Evolutionary conservation across 37 sponge, comb jelly and placozoan genomes (phyloP).

Genomic region (Chondrosia reniformis): DNA sequence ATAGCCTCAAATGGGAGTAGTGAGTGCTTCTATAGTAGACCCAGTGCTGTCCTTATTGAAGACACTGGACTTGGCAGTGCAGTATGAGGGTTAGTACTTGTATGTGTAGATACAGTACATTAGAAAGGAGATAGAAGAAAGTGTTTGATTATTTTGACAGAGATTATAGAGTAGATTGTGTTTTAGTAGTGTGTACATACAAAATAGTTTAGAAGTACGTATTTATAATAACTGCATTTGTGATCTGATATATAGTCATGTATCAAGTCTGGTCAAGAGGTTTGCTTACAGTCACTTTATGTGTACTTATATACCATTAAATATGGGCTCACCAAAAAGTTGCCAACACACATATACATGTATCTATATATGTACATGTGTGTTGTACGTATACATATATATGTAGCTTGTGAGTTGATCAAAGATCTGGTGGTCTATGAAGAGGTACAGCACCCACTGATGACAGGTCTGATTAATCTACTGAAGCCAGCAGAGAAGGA

Average conservation of each 20-base stretch:
- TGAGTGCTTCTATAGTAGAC: constrained; percentile 80
- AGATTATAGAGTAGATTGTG: no score
- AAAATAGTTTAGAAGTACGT: no score
- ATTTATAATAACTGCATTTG: no score
- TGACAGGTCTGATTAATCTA: constrained; percentile 73
- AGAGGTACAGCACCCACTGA: constrained; percentile 75
- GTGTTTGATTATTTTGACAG: no score
- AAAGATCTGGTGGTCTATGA: constrained; percentile 65
- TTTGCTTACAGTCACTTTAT: no score
- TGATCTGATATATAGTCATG: no score
- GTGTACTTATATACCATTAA: no score
- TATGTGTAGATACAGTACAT: neutral
- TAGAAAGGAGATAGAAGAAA: neutral
- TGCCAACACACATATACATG: neutral
- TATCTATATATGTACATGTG: neutral
- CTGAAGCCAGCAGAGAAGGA: constrained; percentile 39
- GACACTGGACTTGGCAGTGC: constrained; percentile 80
- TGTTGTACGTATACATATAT: neutral
- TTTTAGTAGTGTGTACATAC: no score
- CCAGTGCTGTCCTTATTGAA: constrained; percentile 77
- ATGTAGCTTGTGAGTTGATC: constrained; percentile 59
- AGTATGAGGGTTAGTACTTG: constrained; percentile 85
- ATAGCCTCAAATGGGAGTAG: constrained; percentile 79
- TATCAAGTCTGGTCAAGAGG: no score
- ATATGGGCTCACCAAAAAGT: no score